Evolutionary conservation across 2,113 vertebrate genomes (phyloP).

Genomic region (Arothron firmamentum): DNA sequence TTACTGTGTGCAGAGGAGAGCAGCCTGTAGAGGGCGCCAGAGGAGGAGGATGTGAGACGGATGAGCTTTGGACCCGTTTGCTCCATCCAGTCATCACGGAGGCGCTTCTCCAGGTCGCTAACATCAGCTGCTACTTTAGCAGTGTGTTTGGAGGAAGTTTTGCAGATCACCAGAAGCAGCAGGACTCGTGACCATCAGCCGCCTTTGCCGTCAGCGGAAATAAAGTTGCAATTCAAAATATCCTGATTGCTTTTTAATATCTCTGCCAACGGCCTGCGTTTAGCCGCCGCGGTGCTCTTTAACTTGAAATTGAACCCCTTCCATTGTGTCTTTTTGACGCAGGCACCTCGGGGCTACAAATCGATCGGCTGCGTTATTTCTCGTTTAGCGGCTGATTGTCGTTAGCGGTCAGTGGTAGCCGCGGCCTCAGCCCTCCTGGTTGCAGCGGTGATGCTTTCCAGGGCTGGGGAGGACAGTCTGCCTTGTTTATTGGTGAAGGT

Average conservation of each 20-base stretch:
- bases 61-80: neutral
- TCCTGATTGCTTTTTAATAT: constrained; percentile 77
- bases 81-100: neutral
- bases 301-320: constrained; percentile 74
- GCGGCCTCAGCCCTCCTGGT: neutral
- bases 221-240: constrained; percentile 59
- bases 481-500: too few relatives aligned
- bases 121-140: too few relatives aligned
- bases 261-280: constrained; percentile 61
- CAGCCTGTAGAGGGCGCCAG: constrained; percentile 21
- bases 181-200: neutral
- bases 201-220: constrained; percentile 45
- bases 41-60: constrained; percentile 5
- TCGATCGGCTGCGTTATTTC: constrained; percentile 63
- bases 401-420: constrained; percentile 39
- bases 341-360: constrained; percentile 59
- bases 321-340: constrained; percentile 71
- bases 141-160: too few relatives aligned
- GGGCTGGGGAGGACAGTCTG: too few relatives aligned
- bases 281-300: constrained; percentile 72
- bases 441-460: neutral
- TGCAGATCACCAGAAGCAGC: too few relatives aligned
- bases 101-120: too few relatives aligned
- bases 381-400: constrained; percentile 53
- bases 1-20: constrained; percentile 44